Base-by-base conservation (phyloP, 2,113 vertebrate genomes). In the Ophthalmolycus amberensis region DNA sequence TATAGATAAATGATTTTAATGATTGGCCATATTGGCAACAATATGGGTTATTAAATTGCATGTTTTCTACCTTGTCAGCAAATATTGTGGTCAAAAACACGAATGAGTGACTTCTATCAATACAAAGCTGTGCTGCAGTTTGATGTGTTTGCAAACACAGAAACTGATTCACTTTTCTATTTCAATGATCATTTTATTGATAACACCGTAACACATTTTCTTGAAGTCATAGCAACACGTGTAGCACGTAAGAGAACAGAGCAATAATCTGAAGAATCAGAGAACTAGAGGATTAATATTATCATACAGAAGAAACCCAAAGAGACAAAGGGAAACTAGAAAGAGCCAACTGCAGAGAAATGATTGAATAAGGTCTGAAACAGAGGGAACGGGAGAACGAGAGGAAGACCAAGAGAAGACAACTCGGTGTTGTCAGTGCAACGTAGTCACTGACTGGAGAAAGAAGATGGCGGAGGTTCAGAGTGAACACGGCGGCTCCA, bases 151-250 rank as follows among this genome's bases (percentile, higher is more conserved):
- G 40, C 5, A 54, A 40, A 71, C 32, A 32, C 20, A 76, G 29
- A 84, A 25, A 62, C 16, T 34, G 46, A 37, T 22, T 63, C 5
- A 54, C 16, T 71, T 81, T 78, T 85, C 71, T 92, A 94, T 91
- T 94, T 91, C 90, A 93, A 93, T 82, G 52, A 76, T 93, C 58
- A 71, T 93, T 93, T 95, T 95, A 95, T 94, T 95, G 93, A 79
- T 89, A 94, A 94, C 90, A 94, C 92, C 77, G 14, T 89, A 94
- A 93, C 93, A 95, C 93, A 92, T 94, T 88, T 87, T 89, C 67
- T 94, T 93, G 22, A 95, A 94, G 92, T 94, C 85, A 91, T 91
- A 93, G 94, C 92, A 94, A 95, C 91, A 93, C 90, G 89, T 92
- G 92, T 70, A 94, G 89, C 93, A 94, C 75, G 78, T 87, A 92